These are phyloP conservation scores for Neocrepidodera transversa DNA, from an alignment of 2,888 invertebrate species.

Conservation along the genomic window DNA sequence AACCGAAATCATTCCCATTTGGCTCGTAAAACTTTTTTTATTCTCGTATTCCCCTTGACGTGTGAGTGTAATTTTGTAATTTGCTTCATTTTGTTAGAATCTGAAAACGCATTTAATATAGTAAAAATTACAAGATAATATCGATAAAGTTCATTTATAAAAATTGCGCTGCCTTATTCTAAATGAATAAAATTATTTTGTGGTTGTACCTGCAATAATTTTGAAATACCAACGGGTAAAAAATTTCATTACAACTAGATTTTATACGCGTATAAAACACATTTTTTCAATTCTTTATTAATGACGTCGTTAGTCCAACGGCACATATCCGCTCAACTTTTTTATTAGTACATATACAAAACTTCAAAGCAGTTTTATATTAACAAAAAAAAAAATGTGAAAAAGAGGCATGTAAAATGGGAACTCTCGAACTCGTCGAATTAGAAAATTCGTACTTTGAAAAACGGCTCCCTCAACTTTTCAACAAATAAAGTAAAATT, in stretches of 20 bases:
- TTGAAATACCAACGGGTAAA: no score
- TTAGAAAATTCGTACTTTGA: slow-evolving; percentile 47
- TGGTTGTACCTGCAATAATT: no score
- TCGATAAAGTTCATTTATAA: no score
- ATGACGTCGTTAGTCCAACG: slow-evolving; percentile 1
- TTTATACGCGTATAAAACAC: neutral
- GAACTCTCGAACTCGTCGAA: slow-evolving; percentile 45
- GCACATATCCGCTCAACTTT: slow-evolving; percentile 1
- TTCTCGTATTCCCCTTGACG: slow-evolving; percentile 39
- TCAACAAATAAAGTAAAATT: slow-evolving; percentile 40
- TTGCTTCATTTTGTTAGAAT: no score
- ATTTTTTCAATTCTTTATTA: slow-evolving; percentile 4
- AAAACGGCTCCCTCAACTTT: slow-evolving; percentile 35
- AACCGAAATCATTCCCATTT: slow-evolving; percentile 52
- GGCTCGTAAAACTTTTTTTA: slow-evolving; percentile 55
- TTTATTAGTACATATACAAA: slow-evolving; percentile 16
- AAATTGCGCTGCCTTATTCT: no score
- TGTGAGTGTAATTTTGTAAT: slow-evolving; percentile 33
- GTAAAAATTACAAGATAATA: no score
- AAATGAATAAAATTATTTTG: no score
- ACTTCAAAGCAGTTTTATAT: slow-evolving; percentile 25
- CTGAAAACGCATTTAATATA: no score
- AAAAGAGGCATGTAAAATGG: slow-evolving; percentile 18
- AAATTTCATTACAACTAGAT: slow-evolving; percentile 2
- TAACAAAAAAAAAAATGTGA: neutral